Conservation (phyloP, 2,888 invertebrate genomes). For the Cenopis cana region DNA sequence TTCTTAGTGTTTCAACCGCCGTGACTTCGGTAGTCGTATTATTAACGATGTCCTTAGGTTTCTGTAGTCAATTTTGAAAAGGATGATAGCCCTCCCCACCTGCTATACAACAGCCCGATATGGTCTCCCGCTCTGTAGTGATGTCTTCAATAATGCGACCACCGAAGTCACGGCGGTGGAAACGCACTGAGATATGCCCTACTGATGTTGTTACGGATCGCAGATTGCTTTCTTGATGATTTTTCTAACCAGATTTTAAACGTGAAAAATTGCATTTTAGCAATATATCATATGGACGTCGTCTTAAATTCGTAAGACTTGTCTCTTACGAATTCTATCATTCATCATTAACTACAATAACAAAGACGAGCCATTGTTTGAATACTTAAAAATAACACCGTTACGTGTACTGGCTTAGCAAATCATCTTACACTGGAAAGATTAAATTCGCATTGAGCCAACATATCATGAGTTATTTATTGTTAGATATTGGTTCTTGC, state of each 20-base stretch:
- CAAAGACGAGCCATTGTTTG: neutral
- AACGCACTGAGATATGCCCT: too few relatives aligned
- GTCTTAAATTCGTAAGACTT: neutral
- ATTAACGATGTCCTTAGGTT: too few relatives aligned
- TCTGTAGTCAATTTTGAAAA: too few relatives aligned
- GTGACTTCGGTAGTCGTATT: too few relatives aligned
- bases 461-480: neutral
- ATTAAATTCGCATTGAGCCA: neutral
- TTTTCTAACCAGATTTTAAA: neutral
- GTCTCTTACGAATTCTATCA: neutral
- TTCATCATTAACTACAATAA: neutral
- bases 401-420: neutral
- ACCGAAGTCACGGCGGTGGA: too few relatives aligned
- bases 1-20: too few relatives aligned
- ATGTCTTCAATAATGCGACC: too few relatives aligned
- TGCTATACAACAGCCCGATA: too few relatives aligned
- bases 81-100: too few relatives aligned
- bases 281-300: neutral
- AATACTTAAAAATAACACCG: neutral
- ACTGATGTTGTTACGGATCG: neutral
- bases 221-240: neutral
- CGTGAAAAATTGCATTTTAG: neutral
- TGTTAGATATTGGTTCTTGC: constrained; percentile 13
- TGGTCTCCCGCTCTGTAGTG: too few relatives aligned
- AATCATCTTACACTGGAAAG: neutral